phyloP scores from a whole-genome alignment of 2,888 invertebrate species.

The Junonia oenone region DNA sequence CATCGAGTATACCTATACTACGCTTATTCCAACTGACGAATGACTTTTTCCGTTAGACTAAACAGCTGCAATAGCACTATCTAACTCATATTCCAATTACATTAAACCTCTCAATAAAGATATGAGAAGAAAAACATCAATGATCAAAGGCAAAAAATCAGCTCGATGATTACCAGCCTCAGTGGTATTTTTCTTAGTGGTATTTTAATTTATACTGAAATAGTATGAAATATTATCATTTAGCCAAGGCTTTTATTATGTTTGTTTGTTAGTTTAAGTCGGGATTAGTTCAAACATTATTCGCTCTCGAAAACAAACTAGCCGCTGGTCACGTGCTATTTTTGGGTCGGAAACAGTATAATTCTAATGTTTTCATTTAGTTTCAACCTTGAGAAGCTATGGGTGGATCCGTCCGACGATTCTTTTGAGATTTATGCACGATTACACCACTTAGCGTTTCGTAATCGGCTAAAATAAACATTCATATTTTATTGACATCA shows the following conservation, averaged over 20 bases:
- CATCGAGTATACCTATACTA: constrained; percentile 47
- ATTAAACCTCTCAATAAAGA: constrained; percentile 12
- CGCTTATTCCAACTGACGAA: constrained; percentile 58
- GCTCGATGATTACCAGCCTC: neutral
- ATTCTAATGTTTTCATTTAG: constrained; percentile 51
- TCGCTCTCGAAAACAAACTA: constrained; percentile 40
- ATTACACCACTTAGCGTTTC: constrained; percentile 60
- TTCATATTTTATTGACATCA: constrained; percentile 75
- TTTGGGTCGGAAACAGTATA: constrained; percentile 58
- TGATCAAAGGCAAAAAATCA: neutral
- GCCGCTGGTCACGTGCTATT: constrained; percentile 43
- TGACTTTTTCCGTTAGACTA: constrained; percentile 54
- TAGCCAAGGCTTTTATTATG: neutral
- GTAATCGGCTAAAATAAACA: constrained; percentile 75
- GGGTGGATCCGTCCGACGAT: constrained; percentile 55
- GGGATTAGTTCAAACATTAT: constrained; percentile 14
- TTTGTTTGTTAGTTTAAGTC: neutral
- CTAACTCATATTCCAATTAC: constrained; percentile 14
- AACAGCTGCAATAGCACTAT: constrained; percentile 42
- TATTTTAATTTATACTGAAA: neutral
- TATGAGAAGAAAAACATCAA: neutral
- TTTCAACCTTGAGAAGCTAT: constrained; percentile 58
- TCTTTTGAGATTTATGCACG: constrained; percentile 62
- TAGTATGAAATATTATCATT: neutral
- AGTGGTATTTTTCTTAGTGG: neutral